Percentiles rank a stretch among this genome's conserved stretches.
Conservation (phyloP, 1,140 invertebrate genomes). For the Hylaeus anthracinus region DNA sequence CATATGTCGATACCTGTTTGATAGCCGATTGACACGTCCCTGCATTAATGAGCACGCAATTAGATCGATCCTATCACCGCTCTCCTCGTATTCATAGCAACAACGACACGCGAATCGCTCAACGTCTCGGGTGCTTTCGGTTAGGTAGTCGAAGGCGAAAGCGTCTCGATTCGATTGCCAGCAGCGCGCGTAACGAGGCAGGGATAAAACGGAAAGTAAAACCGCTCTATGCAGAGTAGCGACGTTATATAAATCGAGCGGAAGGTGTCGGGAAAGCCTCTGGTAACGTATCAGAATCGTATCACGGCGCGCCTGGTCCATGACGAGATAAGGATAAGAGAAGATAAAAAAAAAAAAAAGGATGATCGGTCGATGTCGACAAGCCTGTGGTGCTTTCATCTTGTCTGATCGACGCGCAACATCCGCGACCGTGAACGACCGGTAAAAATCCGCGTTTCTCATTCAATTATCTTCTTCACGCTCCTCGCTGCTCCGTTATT, state of each 20-base stretch:
- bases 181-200: slow-evolving; percentile 18
- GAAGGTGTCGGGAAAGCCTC: slow-evolving; percentile 15
- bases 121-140: background rate
- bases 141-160: slow-evolving; percentile 14
- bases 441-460: slow-evolving; percentile 50
- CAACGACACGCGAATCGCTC: too few relatives aligned
- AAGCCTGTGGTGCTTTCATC: slow-evolving; percentile 7
- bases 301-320: background rate
- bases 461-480: slow-evolving; percentile 51
- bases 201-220: slow-evolving; percentile 12
- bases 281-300: background rate
- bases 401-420: slow-evolving; percentile 18
- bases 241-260: slow-evolving; percentile 20
- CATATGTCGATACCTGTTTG: too few relatives aligned
- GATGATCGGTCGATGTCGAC: background rate
- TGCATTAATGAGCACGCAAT: too few relatives aligned
- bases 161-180: slow-evolving; percentile 1
- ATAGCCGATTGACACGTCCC: too few relatives aligned
- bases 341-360: background rate
- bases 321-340: too few relatives aligned
- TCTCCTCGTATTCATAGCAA: too few relatives aligned
- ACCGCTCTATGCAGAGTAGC: background rate
- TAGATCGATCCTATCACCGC: too few relatives aligned
- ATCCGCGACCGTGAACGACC: background rate
- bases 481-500: slow-evolving; percentile 55